A percentile compares a stretch with the other conserved stretches of the same genome.
These are phyloP conservation scores for Zoroaster sp. DNA, from an alignment of 53 echinoderm and acorn worm species.

Conservation along the genomic window DNA sequence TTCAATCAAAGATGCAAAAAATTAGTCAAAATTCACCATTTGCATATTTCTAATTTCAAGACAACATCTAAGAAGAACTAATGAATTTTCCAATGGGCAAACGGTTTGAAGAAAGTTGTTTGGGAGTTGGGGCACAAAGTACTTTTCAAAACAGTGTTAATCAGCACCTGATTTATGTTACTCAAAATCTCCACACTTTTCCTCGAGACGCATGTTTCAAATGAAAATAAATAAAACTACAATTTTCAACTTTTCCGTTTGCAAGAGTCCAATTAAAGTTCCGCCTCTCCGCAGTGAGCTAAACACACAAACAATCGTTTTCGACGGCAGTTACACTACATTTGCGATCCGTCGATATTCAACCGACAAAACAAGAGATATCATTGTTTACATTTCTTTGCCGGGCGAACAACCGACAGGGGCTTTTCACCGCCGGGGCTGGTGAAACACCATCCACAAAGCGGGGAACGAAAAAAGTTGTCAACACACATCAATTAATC, in stretches of 20 bases:
- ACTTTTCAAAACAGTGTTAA: background rate
- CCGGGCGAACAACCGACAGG: background rate
- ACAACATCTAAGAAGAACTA: no score
- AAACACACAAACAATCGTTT: constrained; percentile 32
- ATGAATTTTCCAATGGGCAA: no score
- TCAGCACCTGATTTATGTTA: no score
- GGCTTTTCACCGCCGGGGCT: background rate
- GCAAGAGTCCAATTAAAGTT: background rate
- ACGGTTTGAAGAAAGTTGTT: no score
- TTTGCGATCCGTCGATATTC: background rate
- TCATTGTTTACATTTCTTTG: constrained; percentile 2
- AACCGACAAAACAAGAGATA: constrained; percentile 7
- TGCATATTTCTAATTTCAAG: no score
- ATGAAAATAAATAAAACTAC: background rate
- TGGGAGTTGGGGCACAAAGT: no score
- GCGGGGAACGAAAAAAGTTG: background rate
- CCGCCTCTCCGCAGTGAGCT: background rate
- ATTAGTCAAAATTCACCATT: no score
- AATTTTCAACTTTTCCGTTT: background rate
- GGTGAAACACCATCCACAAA: background rate
- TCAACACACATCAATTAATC: constrained; percentile 52
- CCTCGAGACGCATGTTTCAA: background rate
- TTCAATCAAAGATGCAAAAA: no score
- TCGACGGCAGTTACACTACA: background rate
- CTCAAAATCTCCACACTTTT: background rate